These are phyloP conservation scores for Semotilus atromaculatus DNA, from an alignment of 2,797 vertebrate species.

Conservation along the genomic window DNA sequence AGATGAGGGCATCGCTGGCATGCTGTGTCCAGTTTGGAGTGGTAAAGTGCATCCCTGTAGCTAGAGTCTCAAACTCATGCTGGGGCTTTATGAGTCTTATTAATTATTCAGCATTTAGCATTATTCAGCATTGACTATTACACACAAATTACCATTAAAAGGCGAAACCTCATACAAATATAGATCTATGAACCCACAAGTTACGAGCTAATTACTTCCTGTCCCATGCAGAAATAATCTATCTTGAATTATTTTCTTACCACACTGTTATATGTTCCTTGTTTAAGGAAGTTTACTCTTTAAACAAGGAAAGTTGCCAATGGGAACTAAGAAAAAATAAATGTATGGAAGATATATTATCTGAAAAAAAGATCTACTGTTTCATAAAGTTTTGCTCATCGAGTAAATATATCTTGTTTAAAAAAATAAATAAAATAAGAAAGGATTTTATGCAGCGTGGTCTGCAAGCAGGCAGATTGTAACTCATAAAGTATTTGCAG, in stretches of 20 bases:
- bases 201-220: constrained; percentile 22
- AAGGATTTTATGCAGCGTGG: background rate
- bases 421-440: background rate
- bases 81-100: constrained; percentile 30
- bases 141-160: background rate
- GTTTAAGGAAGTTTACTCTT: background rate
- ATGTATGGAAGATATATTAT: background rate
- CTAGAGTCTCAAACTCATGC: constrained; percentile 20
- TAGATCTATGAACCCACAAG: background rate
- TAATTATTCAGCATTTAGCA: constrained; percentile 43
- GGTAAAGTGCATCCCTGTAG: constrained; percentile 40
- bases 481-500: constrained; percentile 16
- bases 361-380: background rate
- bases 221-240: background rate
- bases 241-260: background rate
- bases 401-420: background rate
- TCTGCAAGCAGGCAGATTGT: constrained; percentile 9
- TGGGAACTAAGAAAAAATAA: background rate
- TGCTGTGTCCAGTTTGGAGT: constrained; percentile 24
- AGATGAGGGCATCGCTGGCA: constrained; percentile 18
- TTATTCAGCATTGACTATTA: constrained; percentile 15
- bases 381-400: background rate
- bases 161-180: constrained; percentile 4
- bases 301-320: background rate
- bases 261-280: background rate